A percentile compares a stretch with the other conserved stretches of the same genome.
phyloP scores from a whole-genome alignment of 2,888 invertebrate species.

The Lottia gigantea region DNA sequence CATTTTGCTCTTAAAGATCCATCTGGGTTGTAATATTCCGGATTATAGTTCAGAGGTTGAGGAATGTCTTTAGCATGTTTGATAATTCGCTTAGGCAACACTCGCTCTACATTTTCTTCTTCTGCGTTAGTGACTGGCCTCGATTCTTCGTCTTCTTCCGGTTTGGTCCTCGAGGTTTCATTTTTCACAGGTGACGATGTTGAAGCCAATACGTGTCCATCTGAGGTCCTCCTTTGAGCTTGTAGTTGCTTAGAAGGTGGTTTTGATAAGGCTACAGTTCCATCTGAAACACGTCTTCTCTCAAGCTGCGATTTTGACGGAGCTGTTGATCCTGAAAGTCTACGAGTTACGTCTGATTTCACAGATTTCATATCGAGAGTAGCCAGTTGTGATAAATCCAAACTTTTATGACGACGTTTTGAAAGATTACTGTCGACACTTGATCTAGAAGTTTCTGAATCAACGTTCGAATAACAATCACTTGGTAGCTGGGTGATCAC shows the following conservation, averaged over 20 bases:
- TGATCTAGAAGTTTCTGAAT: neutral
- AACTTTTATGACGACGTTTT: conserved; percentile 9
- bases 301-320: neutral
- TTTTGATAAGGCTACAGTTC: neutral
- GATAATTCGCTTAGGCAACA: neutral
- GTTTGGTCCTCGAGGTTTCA: neutral
- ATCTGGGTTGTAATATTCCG: neutral
- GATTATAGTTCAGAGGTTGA: neutral
- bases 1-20: neutral
- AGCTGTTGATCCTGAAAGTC: conserved; percentile 19
- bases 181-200: neutral
- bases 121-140: neutral
- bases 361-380: conserved; percentile 16
- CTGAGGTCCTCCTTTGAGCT: neutral
- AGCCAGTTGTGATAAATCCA: conserved; percentile 16
- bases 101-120: neutral
- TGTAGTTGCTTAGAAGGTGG: neutral
- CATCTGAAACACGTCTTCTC: conserved; percentile 1
- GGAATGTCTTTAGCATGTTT: neutral
- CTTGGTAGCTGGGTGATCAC: neutral
- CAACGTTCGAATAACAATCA: neutral
- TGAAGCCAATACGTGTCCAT: neutral
- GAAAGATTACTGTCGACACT: neutral
- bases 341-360: conserved; percentile 21
- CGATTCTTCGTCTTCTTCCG: neutral